phyloP scores from a whole-genome alignment of 2,113 vertebrate species.

The Gobius niger region DNA sequence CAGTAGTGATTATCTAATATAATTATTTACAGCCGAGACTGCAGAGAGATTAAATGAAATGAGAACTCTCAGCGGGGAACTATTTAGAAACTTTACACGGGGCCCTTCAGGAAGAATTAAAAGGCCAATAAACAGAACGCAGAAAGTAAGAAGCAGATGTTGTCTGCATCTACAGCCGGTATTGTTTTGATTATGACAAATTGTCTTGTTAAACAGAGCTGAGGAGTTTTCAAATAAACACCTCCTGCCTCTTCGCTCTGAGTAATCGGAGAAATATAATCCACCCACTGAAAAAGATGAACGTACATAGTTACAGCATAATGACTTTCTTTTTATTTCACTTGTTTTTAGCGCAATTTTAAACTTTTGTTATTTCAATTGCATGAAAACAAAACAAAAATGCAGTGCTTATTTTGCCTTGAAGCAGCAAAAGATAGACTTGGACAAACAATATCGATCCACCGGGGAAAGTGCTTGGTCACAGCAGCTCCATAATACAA shows the following conservation, averaged over 20 bases:
- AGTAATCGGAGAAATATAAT: conserved; percentile 25
- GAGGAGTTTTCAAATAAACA: conserved; percentile 66
- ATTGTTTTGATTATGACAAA: conserved; percentile 21
- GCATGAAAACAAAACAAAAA: too few relatives aligned
- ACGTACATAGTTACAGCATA: too few relatives aligned
- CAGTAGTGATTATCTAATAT: too few relatives aligned
- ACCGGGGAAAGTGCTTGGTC: too few relatives aligned
- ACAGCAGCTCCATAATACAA: too few relatives aligned
- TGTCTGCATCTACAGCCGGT: conserved; percentile 18
- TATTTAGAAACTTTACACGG: conserved; percentile 2
- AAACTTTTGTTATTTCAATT: too few relatives aligned
- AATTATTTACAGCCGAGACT: background rate
- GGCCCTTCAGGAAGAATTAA: conserved; percentile 11
- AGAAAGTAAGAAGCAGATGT: conserved; percentile 34
- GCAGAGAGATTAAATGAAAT: conserved; percentile 11
- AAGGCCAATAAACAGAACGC: conserved; percentile 23
- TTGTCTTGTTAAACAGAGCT: conserved; percentile 37
- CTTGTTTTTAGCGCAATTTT: too few relatives aligned
- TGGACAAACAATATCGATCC: too few relatives aligned
- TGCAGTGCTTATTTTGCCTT: too few relatives aligned
- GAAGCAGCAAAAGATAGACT: too few relatives aligned
- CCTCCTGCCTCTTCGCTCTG: conserved; percentile 40
- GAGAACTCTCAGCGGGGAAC: conserved; percentile 7
- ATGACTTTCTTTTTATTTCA: too few relatives aligned
- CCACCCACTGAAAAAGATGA: background rate